Evolutionary conservation across 23 tunicate genomes (phyloP), one percentile per base, ranked within the genome.

Genomic region (Styela clava): DNA sequence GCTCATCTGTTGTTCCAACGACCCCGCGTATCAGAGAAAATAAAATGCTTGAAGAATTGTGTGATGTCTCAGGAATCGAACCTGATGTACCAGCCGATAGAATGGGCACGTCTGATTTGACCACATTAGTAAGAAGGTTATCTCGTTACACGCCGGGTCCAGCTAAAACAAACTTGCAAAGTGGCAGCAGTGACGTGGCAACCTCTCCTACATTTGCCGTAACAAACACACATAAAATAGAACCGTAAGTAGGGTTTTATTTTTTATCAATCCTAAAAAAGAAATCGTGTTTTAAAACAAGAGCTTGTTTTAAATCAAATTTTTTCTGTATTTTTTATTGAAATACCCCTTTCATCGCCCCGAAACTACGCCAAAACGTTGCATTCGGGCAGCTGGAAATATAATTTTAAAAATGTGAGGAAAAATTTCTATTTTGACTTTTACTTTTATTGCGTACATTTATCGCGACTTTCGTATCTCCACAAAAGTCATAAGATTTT

Each of bases 41-140:
- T 37, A 76, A 86, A 44, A 30, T 85, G 37, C 82, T 91, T n/a
- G 97, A 91, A 32, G 90, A 86, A 3, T 24, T 85, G 35, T 91
- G 97, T 69, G 21, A 29, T 0, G 52, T 35, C 2, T 74, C 97
- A 0, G 87, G 84, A 32, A 78, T 86, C 3, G 97, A 91, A 72
- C 97, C 97, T 3, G 90, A 91, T 27, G 87, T 86, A 0, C 89
- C 89, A 7, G 90, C 87, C 2, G 87, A 91, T 64, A 63, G 51
- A 2, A 78, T 91, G 87, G 64, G 81, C 12, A 33, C 81, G 0
- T 16, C 52, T 35, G 81, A 76, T 52, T 35, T 76, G 65, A 56
- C 81, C 12, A 76, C 27, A 7, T 52, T 76, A 52, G 81, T 76
- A 20, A 51, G 81, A 27, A 52, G 81, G n/a, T 44, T 76, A 21